Base-by-base conservation (phyloP, 2,797 vertebrate species). In the Philypnodon macrostomus region DNA sequence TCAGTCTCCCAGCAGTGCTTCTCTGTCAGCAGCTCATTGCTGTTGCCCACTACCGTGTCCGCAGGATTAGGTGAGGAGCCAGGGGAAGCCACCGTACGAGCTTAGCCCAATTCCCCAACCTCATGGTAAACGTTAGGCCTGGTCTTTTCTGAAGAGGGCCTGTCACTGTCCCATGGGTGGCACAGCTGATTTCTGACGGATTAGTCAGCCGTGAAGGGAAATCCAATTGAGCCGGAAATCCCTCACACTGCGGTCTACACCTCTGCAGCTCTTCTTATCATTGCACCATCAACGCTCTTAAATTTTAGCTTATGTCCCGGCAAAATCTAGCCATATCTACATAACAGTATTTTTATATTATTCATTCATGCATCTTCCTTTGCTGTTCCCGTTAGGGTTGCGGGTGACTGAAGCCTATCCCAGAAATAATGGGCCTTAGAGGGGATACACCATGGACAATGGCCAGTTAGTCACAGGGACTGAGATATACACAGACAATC, bases 121-220 rank as follows among this genome's bases (percentile, higher is more conserved):
- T 23, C 74, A 34, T 0, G 26, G 51, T 26, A 62, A 63, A 57
- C 47, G 61, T 57, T 53, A 45, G 56, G 56, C 60, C 40, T 69
- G 72, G 65, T 64, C 63, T 74, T 77, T 81, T 73, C 59, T 64
- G 49, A 61, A 29, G 42, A 65, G 51, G 38, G 62, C 59, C n/a
- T 60, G 58, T 40, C 8, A 0, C 46, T 53, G 58, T 58, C 70
- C 61, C 50, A 30, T 23, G 32, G 65, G 69, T 63, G 63, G 67
- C 63, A 67, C 59, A 32, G 50, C 45, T 58, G 63, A 67, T 77
- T 73, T 73, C 62, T 56, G 45, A 37, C 42, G 57, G 60, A 73
- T 71, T 73, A 73, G 34, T 29, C 49, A 61, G 54, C 24, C 55
- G 36, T 42, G 32, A 54, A 63, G 53, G 41, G 47, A 60, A 73